Evolutionary conservation across 2,888 invertebrate species (phyloP).

Genomic region (Acanthacorydalis orientalis): DNA sequence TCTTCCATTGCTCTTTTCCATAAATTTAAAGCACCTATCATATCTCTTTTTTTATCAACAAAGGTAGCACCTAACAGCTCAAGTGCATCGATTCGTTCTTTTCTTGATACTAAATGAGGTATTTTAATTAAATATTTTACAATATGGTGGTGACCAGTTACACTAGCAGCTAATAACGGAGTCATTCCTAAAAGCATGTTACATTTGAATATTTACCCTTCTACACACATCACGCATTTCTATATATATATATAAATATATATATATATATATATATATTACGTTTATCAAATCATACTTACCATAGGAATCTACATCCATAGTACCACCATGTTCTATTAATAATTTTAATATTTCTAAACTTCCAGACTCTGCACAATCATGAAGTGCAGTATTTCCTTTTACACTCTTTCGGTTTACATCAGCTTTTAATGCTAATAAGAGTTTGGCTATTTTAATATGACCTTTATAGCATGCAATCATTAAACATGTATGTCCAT

Average conservation of each 20-base stretch:
- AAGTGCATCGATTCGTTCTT: conserved; percentile 74
- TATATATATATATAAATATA: too few relatives aligned
- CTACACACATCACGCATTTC: background rate
- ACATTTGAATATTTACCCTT: background rate
- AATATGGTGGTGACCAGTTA: conserved; percentile 83
- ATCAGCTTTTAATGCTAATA: conserved; percentile 72
- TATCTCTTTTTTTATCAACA: conserved; percentile 91
- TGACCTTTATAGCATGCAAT: conserved; percentile 96
- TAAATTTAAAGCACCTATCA: conserved; percentile 71
- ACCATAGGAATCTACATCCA: conserved; percentile 91
- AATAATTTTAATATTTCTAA: conserved; percentile 82
- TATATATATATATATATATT: background rate
- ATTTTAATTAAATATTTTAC: conserved; percentile 78
- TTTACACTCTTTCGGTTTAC: conserved; percentile 86
- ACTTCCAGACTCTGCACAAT: conserved; percentile 92
- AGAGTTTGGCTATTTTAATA: conserved; percentile 74
- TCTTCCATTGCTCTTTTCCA: conserved; percentile 89
- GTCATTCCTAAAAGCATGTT: conserved; percentile 56
- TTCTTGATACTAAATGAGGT: conserved; percentile 51
- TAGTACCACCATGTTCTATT: conserved; percentile 70
- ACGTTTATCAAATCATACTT: conserved; percentile 13
- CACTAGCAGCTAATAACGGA: conserved; percentile 81
- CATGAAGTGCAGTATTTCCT: conserved; percentile 93
- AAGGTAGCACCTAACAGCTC: conserved; percentile 87
- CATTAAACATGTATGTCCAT: conserved; percentile 95